Percentiles rank a stretch among this genome's conserved stretches.
These are phyloP conservation scores for Arctopsyche grandis DNA, from an alignment of 1,140 invertebrate genomes.

Conservation along the genomic window DNA sequence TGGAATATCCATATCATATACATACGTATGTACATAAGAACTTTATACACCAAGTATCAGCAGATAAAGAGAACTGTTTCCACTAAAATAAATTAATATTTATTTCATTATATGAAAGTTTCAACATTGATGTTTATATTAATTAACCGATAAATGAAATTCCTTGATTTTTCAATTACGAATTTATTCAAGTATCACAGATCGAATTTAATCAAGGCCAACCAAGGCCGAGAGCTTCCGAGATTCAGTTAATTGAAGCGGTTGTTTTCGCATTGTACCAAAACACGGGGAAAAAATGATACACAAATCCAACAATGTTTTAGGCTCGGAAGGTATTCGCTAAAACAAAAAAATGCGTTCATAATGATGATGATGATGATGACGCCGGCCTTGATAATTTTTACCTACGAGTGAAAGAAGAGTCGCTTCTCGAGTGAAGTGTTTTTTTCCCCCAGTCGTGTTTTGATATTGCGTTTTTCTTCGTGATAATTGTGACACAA, in stretches of 20 bases:
- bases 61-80: too few species aligned
- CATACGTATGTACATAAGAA: too few species aligned
- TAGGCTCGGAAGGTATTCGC: neutral
- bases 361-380: slow-evolving; percentile 20
- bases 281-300: neutral
- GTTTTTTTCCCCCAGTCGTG: too few species aligned
- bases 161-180: neutral
- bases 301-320: slow-evolving; percentile 3
- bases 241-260: slow-evolving; percentile 11
- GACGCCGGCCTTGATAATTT: slow-evolving; percentile 13
- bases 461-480: too few species aligned
- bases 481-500: slow-evolving; percentile 32
- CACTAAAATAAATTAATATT: too few species aligned
- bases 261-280: neutral
- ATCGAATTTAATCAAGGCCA: slow-evolving; percentile 5
- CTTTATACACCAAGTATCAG: too few species aligned
- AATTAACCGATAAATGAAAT: too few species aligned
- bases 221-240: neutral
- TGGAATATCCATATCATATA: too few species aligned
- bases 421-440: neutral
- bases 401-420: slow-evolving; percentile 1
- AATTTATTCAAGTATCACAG: neutral
- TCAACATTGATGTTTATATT: too few species aligned
- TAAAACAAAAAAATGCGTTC: neutral
- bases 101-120: too few species aligned